Percentiles rank a stretch among this genome's conserved stretches.
Conservation (phyloP, 2,888 invertebrate genomes). For the Flexamia atlantica region DNA sequence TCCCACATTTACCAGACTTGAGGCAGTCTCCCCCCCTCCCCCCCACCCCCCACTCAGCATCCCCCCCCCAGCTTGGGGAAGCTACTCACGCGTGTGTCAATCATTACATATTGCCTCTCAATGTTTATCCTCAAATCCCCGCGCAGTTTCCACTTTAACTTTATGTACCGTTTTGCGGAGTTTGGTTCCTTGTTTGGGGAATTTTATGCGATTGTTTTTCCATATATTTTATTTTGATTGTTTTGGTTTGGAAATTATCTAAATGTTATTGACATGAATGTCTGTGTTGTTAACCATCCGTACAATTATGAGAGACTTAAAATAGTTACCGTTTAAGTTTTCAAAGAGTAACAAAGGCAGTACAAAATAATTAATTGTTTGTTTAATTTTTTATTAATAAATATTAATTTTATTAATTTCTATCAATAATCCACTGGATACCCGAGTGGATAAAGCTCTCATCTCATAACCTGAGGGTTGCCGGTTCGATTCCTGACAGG, state of each 20-base stretch:
- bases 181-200: constrained; percentile 7
- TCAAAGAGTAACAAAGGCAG: too few relatives aligned
- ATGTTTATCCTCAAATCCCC: constrained; percentile 56
- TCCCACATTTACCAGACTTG: constrained; percentile 46
- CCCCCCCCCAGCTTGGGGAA: constrained; percentile 6
- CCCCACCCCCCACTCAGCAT: background rate
- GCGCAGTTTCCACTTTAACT: constrained; percentile 30
- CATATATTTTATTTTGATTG: background rate
- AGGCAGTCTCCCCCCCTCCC: constrained; percentile 27
- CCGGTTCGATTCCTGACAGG: too few relatives aligned
- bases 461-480: too few relatives aligned
- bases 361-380: too few relatives aligned
- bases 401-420: too few relatives aligned
- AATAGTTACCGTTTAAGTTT: too few relatives aligned
- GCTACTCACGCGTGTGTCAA: constrained; percentile 52
- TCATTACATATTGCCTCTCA: constrained; percentile 60
- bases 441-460: too few relatives aligned
- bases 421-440: too few relatives aligned
- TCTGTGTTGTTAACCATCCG: too few relatives aligned
- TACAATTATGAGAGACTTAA: too few relatives aligned
- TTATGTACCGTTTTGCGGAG: constrained; percentile 24
- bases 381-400: too few relatives aligned
- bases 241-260: background rate
- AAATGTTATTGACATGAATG: background rate
- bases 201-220: background rate